Conservation (phyloP, 2,888 invertebrate genomes). For the Proisotoma minuta region DNA sequence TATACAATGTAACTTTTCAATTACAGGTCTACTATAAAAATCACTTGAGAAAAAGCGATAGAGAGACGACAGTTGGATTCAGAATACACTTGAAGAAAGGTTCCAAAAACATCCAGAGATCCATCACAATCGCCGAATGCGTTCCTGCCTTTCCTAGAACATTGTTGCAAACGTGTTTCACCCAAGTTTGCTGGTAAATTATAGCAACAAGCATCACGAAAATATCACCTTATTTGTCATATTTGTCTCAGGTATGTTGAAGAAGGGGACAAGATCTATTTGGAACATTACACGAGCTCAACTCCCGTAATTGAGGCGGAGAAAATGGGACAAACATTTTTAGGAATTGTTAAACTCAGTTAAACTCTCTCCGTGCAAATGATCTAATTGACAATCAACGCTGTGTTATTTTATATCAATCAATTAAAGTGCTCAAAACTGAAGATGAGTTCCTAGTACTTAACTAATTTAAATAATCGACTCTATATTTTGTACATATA, state of each 20-base stretch:
- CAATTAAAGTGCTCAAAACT: too few relatives aligned
- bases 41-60: conserved; percentile 4
- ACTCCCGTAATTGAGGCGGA: conserved; percentile 36
- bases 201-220: too few relatives aligned
- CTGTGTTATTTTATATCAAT: too few relatives aligned
- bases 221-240: neutral
- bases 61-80: conserved; percentile 31
- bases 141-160: conserved; percentile 34
- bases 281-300: conserved; percentile 38
- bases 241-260: conserved; percentile 32
- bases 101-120: conserved; percentile 10
- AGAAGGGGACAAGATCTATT: conserved; percentile 33
- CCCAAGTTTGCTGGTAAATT: conserved; percentile 39
- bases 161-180: conserved; percentile 38
- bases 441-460: too few relatives aligned
- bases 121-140: conserved; percentile 39
- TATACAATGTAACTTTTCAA: too few relatives aligned
- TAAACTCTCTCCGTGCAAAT: too few relatives aligned
- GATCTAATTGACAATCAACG: too few relatives aligned
- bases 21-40: conserved; percentile 38
- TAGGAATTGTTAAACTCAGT: conserved; percentile 34
- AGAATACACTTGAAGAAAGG: conserved; percentile 36
- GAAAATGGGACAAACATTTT: conserved; percentile 39
- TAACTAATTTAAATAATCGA: too few relatives aligned
- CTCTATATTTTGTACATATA: too few relatives aligned